Percentiles rank a stretch among this genome's conserved stretches.
phyloP scores from a whole-genome alignment of 2,113 vertebrate species.

The Calypte anna region DNA sequence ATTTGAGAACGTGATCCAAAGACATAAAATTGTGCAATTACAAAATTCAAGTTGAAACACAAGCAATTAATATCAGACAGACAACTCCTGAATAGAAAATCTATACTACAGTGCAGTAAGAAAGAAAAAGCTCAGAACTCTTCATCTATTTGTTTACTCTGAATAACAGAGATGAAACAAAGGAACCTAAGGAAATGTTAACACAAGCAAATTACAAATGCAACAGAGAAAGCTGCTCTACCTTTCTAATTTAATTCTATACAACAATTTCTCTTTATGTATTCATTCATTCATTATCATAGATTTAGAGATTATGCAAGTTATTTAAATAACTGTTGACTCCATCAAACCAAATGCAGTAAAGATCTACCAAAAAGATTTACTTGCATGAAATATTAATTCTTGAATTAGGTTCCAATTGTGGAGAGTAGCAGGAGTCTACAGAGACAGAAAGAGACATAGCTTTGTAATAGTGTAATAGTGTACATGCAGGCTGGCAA shows the following conservation, averaged over 20 bases:
- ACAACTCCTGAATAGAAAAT: neutral
- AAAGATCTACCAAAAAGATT: neutral
- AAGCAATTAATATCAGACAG: neutral
- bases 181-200: neutral
- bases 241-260: conserved; percentile 2
- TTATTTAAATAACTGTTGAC: conserved; percentile 23
- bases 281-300: neutral
- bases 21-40: neutral
- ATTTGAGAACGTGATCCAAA: neutral
- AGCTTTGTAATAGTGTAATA: neutral
- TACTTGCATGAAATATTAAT: conserved; percentile 7
- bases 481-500: neutral
- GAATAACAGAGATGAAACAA: neutral
- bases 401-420: neutral
- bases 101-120: neutral
- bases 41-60: neutral
- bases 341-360: neutral
- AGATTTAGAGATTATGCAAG: neutral
- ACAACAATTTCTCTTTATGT: neutral
- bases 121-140: neutral
- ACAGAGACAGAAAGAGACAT: neutral
- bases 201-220: neutral
- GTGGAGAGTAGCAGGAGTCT: neutral
- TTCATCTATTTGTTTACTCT: neutral
- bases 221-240: neutral